These are phyloP conservation scores for Rotaria sp. DNA, from an alignment of 2,888 invertebrate species.

Conservation along the genomic window DNA sequence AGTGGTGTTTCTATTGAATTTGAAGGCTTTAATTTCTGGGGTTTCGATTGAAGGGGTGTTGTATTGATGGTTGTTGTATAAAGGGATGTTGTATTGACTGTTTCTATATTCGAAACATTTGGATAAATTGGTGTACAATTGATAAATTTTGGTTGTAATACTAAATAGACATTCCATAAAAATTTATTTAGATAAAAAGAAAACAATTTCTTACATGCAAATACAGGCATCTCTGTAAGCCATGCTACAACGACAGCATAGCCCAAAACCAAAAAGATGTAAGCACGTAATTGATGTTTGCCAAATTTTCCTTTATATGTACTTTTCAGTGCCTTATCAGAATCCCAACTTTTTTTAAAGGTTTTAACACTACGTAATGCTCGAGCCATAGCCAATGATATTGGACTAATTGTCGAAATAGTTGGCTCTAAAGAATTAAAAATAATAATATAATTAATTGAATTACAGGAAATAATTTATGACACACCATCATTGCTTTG, in stretches of 20 bases:
- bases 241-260: conserved; percentile 39
- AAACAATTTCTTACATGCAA: conserved; percentile 23
- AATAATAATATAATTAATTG: not conserved
- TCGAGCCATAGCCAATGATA: conserved; percentile 33
- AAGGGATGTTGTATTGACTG: too few species aligned
- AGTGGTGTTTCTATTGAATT: not conserved
- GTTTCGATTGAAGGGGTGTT: too few species aligned
- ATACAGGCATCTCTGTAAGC: conserved; percentile 26
- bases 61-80: too few species aligned
- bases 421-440: not conserved
- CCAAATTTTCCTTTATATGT: conserved; percentile 37
- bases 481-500: not conserved
- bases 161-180: not conserved
- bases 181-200: not conserved
- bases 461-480: not conserved
- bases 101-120: too few species aligned
- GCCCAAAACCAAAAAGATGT: conserved; percentile 24
- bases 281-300: conserved; percentile 36
- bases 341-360: conserved; percentile 35
- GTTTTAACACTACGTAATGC: conserved; percentile 31
- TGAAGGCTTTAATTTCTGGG: too few species aligned
- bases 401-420: not conserved
- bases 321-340: conserved; percentile 40
- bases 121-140: not conserved
- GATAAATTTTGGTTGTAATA: not conserved